A percentile compares a stretch with the other conserved stretches of the same genome.
These are phyloP conservation scores for Mastacembelus armatus DNA, from an alignment of 2,797 vertebrate genomes.

Conservation along the genomic window DNA sequence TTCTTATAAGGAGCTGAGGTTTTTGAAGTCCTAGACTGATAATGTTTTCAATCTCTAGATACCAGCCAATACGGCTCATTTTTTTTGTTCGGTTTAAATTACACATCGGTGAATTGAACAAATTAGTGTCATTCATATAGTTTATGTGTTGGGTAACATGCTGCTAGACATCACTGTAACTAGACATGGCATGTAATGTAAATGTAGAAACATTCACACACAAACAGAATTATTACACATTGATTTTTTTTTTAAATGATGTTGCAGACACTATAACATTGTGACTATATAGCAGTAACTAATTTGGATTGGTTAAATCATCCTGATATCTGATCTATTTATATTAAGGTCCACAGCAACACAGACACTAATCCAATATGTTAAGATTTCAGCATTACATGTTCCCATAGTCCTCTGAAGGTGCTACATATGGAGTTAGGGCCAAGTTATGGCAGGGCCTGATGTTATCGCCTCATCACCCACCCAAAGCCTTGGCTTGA, in stretches of 20 bases:
- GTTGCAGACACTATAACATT: too few species aligned
- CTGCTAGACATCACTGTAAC: neutral
- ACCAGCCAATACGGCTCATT: too few species aligned
- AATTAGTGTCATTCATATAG: neutral
- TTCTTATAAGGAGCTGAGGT: neutral
- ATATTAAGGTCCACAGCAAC: neutral
- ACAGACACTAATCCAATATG: neutral
- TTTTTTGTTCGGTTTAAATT: neutral
- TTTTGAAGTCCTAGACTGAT: neutral
- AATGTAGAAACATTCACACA: too few species aligned
- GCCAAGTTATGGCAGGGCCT: too few species aligned
- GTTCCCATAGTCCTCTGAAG: neutral
- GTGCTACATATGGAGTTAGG: neutral
- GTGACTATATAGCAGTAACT: too few species aligned
- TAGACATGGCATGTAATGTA: too few species aligned
- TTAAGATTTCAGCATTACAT: constrained; percentile 4
- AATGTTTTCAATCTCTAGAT: neutral
- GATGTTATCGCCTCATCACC: constrained; percentile 27
- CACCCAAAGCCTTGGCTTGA: constrained; percentile 4
- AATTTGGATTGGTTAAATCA: neutral
- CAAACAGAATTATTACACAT: too few species aligned
- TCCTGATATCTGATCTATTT: constrained; percentile 1
- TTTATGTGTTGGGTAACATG: neutral
- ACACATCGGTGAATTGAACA: neutral
- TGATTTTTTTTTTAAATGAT: too few species aligned